Conservation (phyloP, 2,888 invertebrate species). For the Entomobrya multifasciata region DNA sequence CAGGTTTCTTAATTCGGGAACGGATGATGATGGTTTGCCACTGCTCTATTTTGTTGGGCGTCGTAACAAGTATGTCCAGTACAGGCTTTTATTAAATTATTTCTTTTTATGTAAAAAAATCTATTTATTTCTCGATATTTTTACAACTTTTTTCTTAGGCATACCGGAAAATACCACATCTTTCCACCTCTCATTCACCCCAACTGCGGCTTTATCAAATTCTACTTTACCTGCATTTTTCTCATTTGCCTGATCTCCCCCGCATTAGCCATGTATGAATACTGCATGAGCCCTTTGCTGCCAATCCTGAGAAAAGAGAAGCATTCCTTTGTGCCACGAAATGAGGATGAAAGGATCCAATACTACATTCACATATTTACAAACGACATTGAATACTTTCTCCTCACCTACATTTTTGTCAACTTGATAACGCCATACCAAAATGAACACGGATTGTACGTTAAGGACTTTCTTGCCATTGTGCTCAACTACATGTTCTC, state of each 20-base stretch:
- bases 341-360: not conserved
- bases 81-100: too few species aligned
- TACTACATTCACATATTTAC: constrained; percentile 6
- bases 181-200: constrained; percentile 59
- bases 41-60: constrained; percentile 61
- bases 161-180: constrained; percentile 11
- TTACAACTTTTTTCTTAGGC: too few species aligned
- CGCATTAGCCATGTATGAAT: constrained; percentile 60
- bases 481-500: constrained; percentile 46
- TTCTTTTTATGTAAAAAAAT: too few species aligned
- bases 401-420: constrained; percentile 64
- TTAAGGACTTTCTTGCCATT: constrained; percentile 48
- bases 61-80: constrained; percentile 28
- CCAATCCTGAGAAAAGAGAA: not conserved
- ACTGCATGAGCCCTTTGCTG: constrained; percentile 38
- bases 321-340: not conserved
- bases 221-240: constrained; percentile 42
- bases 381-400: constrained; percentile 19
- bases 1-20: constrained; percentile 17
- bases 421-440: constrained; percentile 71
- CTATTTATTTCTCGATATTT: too few species aligned
- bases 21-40: constrained; percentile 62
- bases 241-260: constrained; percentile 50
- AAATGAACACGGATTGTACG: constrained; percentile 58
- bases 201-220: constrained; percentile 45